These are phyloP conservation scores for Epinotia brunnichana DNA, from an alignment of 2,888 invertebrate species.

Conservation along the genomic window DNA sequence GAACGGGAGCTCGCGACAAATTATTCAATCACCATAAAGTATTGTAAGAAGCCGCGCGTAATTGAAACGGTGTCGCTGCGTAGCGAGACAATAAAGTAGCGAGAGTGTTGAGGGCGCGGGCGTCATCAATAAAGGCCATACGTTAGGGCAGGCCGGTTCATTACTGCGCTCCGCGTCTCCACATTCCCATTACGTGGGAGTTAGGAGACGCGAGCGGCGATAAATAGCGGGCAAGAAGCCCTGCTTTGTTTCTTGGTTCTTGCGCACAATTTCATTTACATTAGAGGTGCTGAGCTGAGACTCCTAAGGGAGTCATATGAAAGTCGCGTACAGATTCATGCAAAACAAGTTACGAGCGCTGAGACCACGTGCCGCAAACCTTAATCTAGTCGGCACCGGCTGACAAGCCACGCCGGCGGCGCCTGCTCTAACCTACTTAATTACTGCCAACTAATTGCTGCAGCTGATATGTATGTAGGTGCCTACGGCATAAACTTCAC, in stretches of 20 bases:
- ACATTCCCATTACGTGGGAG: conserved; percentile 78
- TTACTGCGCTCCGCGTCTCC: conserved; percentile 74
- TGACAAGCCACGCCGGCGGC: conserved; percentile 61
- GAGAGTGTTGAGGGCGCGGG: conserved; percentile 65
- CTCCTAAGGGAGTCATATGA: conserved; percentile 77
- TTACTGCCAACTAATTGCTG: conserved; percentile 76
- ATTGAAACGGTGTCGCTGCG: conserved; percentile 71
- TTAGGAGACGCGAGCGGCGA: conserved; percentile 78
- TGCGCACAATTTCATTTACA: conserved; percentile 83
- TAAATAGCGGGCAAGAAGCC: conserved; percentile 78
- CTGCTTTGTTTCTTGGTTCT: conserved; percentile 82
- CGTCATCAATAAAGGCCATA: conserved; percentile 80
- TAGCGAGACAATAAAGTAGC: conserved; percentile 70
- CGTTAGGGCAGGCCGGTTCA: conserved; percentile 78
- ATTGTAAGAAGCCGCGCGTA: conserved; percentile 70
- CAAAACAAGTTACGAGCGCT: conserved; percentile 77
- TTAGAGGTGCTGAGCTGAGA: conserved; percentile 77
- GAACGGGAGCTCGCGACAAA: conserved; percentile 53
- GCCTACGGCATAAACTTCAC: conserved; percentile 74
- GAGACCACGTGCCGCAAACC: conserved; percentile 71
- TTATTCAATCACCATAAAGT: conserved; percentile 64
- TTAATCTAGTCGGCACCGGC: conserved; percentile 73
- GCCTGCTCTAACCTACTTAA: conserved; percentile 75
- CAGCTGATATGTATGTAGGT: conserved; percentile 67
- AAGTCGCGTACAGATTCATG: conserved; percentile 80